Evolutionary conservation across 2,113 vertebrate genomes (phyloP).

Genomic region (Nycticorax nycticorax): DNA sequence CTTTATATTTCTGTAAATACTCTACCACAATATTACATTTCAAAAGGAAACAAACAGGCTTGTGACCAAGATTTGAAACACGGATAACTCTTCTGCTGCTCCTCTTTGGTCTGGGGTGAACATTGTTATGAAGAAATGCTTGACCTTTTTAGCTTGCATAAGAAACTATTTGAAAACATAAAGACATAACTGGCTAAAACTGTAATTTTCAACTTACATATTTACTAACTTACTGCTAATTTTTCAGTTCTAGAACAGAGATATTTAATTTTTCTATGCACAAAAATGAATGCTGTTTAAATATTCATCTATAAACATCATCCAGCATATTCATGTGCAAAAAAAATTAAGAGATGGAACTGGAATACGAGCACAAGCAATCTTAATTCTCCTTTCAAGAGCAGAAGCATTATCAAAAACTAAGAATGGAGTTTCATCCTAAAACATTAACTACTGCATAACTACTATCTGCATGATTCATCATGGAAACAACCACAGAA

Average conservation of each 20-base stretch:
- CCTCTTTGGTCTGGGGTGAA: neutral
- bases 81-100: neutral
- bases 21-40: conserved; percentile 33
- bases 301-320: neutral
- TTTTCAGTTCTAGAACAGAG: neutral
- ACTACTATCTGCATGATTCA: neutral
- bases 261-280: neutral
- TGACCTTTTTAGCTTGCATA: neutral
- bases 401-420: neutral
- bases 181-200: neutral
- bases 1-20: conserved; percentile 29
- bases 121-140: neutral
- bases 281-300: neutral
- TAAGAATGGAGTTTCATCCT: neutral
- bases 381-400: neutral
- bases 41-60: conserved; percentile 15
- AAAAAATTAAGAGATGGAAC: neutral
- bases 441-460: neutral
- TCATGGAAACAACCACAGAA: neutral
- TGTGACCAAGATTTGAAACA: neutral
- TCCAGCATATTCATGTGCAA: neutral
- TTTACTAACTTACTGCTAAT: neutral
- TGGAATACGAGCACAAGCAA: neutral
- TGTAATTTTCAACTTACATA: neutral
- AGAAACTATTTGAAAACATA: neutral